These are phyloP conservation scores for Drosophila borealis DNA, from an alignment of 2,888 invertebrate genomes.

Conservation along the genomic window DNA sequence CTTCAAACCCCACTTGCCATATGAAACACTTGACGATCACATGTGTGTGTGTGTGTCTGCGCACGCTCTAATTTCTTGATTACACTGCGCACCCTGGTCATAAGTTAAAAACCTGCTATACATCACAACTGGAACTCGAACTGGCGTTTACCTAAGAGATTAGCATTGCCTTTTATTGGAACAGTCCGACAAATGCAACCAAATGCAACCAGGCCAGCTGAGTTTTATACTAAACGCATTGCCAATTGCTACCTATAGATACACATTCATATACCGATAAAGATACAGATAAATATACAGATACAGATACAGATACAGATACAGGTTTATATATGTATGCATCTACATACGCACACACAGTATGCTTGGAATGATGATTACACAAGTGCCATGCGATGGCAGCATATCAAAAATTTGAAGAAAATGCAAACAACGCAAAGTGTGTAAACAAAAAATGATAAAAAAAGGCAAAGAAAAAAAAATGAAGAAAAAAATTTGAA, in stretches of 20 bases:
- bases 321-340: neutral
- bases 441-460: constrained; percentile 70
- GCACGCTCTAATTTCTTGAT: constrained; percentile 74
- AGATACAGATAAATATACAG: constrained; percentile 1
- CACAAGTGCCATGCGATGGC: constrained; percentile 66
- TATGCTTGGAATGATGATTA: constrained; percentile 63
- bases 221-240: neutral
- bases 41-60: constrained; percentile 9
- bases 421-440: constrained; percentile 73
- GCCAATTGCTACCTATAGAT: constrained; percentile 27
- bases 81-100: constrained; percentile 51
- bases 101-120: constrained; percentile 23
- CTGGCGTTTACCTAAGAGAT: constrained; percentile 61
- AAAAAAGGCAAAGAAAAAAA: constrained; percentile 29
- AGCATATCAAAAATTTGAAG: constrained; percentile 53
- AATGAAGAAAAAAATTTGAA: constrained; percentile 10
- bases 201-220: constrained; percentile 29
- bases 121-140: constrained; percentile 27
- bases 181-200: constrained; percentile 33
- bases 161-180: constrained; percentile 56
- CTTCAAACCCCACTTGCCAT: neutral
- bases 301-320: constrained; percentile 12
- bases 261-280: neutral
- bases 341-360: constrained; percentile 12
- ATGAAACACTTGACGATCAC: constrained; percentile 39